Percentiles rank a stretch among this genome's conserved stretches.
phyloP scores from a whole-genome alignment of 2,888 invertebrate species.

The Cerastis rubricosa region DNA sequence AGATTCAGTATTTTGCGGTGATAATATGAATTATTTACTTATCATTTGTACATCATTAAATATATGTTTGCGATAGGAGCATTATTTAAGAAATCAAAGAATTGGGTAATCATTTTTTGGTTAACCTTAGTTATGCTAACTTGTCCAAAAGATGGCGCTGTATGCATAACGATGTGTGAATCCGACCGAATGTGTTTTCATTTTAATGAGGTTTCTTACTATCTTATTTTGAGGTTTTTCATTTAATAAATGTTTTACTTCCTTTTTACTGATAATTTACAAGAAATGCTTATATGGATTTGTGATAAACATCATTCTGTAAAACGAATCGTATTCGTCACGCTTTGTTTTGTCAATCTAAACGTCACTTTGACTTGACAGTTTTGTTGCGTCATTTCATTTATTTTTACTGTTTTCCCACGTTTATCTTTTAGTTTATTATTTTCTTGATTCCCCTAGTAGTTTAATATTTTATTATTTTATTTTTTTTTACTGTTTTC shows the following conservation, averaged over 20 bases:
- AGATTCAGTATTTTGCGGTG: neutral
- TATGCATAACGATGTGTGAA: neutral
- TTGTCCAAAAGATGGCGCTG: constrained; percentile 1
- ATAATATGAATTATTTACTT: neutral
- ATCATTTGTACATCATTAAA: neutral
- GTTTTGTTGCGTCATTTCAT: constrained; percentile 76
- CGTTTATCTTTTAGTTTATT: constrained; percentile 68
- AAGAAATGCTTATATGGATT: neutral
- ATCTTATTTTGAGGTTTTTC: neutral
- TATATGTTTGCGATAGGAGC: neutral
- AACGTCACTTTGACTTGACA: constrained; percentile 68
- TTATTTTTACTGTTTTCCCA: constrained; percentile 75
- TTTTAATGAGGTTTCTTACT: neutral
- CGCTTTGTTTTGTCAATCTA: constrained; percentile 43
- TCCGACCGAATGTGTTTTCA: neutral
- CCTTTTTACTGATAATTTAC: neutral
- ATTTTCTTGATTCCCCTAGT: constrained; percentile 4
- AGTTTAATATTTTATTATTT: too few relatives aligned
- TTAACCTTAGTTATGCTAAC: neutral
- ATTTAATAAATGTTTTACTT: neutral
- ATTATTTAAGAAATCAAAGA: neutral
- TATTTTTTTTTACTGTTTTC: constrained; percentile 74
- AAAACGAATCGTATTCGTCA: constrained; percentile 38
- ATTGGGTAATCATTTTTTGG: neutral
- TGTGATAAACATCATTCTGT: neutral